phyloP scores from a whole-genome alignment of 2,113 vertebrate species.

The Callithrix jacchus region DNA sequence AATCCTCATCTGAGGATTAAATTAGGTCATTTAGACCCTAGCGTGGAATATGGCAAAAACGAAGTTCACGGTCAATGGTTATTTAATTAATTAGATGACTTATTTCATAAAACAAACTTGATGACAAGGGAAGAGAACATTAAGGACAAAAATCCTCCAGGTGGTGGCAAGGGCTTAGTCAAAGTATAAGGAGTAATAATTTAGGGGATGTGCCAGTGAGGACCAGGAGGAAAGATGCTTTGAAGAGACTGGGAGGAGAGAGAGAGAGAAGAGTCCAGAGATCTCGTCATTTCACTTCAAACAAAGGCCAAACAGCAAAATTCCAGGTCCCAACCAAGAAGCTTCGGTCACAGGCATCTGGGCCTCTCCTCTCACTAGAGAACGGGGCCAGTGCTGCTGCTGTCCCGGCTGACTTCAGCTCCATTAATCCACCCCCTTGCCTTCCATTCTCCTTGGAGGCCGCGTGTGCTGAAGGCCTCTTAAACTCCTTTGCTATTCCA shows the following conservation, averaged over 20 bases:
- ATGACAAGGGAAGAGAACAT: not conserved
- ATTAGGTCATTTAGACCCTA: not conserved
- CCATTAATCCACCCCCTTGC: not conserved
- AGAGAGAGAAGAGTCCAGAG: not conserved
- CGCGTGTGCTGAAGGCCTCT: not conserved
- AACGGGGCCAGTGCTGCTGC: not conserved
- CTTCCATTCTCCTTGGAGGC: not conserved
- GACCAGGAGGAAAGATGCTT: not conserved
- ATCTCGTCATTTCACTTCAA: not conserved
- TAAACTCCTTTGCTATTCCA: rapidly evolving
- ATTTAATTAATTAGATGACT: not conserved
- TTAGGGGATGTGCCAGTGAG: not conserved
- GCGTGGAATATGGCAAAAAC: rapidly evolving
- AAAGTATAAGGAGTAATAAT: not conserved
- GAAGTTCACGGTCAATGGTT: not conserved
- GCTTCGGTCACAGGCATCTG: rapidly evolving
- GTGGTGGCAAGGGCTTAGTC: not conserved
- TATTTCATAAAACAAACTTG: not conserved
- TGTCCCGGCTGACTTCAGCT: too few relatives aligned
- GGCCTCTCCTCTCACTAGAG: not conserved
- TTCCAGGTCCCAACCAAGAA: rapidly evolving
- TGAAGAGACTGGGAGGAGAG: not conserved
- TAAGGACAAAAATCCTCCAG: not conserved
- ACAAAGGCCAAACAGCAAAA: not conserved
- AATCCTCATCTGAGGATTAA: not conserved